Evolutionary conservation across 2,888 invertebrate species (phyloP), one percentile per base, ranked within the genome.

Genomic region (Pristionchus entomophagus): DNA sequence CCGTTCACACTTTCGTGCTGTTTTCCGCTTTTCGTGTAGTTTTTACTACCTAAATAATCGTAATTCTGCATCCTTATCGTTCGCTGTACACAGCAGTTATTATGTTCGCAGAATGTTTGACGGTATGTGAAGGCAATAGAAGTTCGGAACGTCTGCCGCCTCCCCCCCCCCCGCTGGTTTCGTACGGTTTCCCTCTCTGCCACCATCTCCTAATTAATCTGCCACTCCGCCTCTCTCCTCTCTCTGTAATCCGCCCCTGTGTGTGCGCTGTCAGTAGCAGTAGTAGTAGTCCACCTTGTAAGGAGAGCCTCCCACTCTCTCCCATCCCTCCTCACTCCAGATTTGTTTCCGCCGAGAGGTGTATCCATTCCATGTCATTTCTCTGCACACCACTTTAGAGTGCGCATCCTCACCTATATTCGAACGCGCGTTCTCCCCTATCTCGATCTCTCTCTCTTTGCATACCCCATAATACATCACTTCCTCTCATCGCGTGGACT

Each of bases 271-370:
- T n/a, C n/a, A n/a, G n/a, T n/a, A n/a, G n/a, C n/a, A n/a, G n/a
- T n/a, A n/a, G n/a, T n/a, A 5, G 22, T n/a, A 5, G 59, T 32
- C 22, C 73, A 73, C 73, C 73, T 45, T 73, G 73, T 73, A 73
- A 73, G 73, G 26, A 73, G 73, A 73, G 73, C 38, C 38, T 38
- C 73, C 82, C 82, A 32, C 22, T 32, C n/a, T 77, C 45, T 51
- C 78, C 29, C 78, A 51, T 51, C 51, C 59, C 38, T n/a, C 51
- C 38, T 8, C 80, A 19, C 32, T 19, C 56, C 49, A 51, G 45
- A 45, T 59, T 59, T 26, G 26, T 56, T 32, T 65, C 65, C 65
- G 35, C 35, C n/a, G n/a, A n/a, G 26, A 19, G 26, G 19, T 5
- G 32, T 19, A 41, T 65, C 65, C 65, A 3, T 35, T 10, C 53